Base-by-base conservation (phyloP, 2,888 invertebrate genomes). In the Camptogramma bilineatum region DNA sequence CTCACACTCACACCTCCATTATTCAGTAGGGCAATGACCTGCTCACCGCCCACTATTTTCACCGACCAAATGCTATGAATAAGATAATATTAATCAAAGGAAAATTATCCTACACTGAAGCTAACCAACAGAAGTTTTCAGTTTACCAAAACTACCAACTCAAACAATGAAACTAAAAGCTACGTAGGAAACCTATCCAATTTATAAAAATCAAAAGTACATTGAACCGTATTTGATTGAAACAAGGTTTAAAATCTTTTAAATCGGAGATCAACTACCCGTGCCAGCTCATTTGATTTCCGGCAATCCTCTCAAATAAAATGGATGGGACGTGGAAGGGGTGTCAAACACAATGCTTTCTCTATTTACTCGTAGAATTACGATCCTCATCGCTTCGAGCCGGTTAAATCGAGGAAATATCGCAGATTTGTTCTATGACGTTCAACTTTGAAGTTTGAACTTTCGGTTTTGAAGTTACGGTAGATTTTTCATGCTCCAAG, bases 261-360 rank as follows among this genome's bases (percentile, higher is more conserved):
- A 39, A 24, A 56, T 31, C 46, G 44, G 39, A 61, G 57, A 56
- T 59, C 66, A 53, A 58, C 57, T 55, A 48, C 34, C 62, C 60
- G 69, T 70, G 68, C 64, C 66, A 66, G 63, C 31, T 66, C 70
- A 72, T 72, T 73, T 73, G 72, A 72, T 72, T 72, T 68, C 67
- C 70, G 64, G 61, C 73, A 70, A 72, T 72, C 72, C 71, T 69
- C 71, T 72, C 62, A 62, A 70, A 71, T 68, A 69, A 72, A 73
- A 71, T 71, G 72, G 68, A 68, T 66, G 66, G 64, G 61, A 69
- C 72, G 73, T 70, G 73, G 64, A 73, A 69, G 63, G 72, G 69
- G 62, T 72, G 72, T 71, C 69, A 65, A 69, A 68, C 61, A 62
- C 70, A 62, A 63, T 55, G 67, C 64, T 66, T 52, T 51, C 57